A percentile compares a stretch with the other conserved stretches of the same genome.
Evolutionary conservation across 2,113 vertebrate genomes (phyloP).

Genomic region (Stigmatopora argus): DNA sequence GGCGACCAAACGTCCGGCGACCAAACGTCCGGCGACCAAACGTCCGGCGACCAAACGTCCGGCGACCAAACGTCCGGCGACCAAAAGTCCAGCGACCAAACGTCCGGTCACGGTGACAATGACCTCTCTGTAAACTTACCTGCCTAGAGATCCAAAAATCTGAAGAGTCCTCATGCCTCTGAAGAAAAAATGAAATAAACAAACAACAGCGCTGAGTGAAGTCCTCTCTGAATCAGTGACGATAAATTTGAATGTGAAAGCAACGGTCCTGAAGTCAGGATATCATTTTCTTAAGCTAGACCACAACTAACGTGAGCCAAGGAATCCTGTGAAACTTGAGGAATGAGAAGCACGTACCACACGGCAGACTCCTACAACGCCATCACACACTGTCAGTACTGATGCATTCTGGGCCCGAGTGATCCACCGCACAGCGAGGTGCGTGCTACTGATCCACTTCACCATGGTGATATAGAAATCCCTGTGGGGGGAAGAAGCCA

Average conservation of each 20-base stretch:
- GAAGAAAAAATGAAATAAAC: constrained; percentile 26
- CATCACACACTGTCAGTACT: constrained; percentile 86
- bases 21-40: no score
- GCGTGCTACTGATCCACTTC: constrained; percentile 91
- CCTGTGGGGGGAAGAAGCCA: constrained; percentile 55
- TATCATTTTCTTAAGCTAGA: background rate
- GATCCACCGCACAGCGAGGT: constrained; percentile 87
- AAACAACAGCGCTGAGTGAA: background rate
- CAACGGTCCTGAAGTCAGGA: background rate
- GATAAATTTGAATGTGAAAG: background rate
- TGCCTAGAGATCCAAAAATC: constrained; percentile 88
- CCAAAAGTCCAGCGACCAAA: no score
- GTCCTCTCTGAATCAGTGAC: background rate
- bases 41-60: no score
- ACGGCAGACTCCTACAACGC: constrained; percentile 79
- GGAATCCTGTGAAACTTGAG: background rate
- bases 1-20: no score
- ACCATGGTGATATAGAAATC: constrained; percentile 95
- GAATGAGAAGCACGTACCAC: constrained; percentile 46
- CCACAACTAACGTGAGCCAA: background rate
- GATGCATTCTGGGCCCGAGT: constrained; percentile 89
- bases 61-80: no score
- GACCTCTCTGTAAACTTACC: constrained; percentile 63
- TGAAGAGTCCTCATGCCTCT: constrained; percentile 87
- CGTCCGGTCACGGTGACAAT: no score